Evolutionary conservation across 2,113 vertebrate genomes (phyloP), one percentile per base, ranked within the genome.

Genomic region (Pelusios castaneus): DNA sequence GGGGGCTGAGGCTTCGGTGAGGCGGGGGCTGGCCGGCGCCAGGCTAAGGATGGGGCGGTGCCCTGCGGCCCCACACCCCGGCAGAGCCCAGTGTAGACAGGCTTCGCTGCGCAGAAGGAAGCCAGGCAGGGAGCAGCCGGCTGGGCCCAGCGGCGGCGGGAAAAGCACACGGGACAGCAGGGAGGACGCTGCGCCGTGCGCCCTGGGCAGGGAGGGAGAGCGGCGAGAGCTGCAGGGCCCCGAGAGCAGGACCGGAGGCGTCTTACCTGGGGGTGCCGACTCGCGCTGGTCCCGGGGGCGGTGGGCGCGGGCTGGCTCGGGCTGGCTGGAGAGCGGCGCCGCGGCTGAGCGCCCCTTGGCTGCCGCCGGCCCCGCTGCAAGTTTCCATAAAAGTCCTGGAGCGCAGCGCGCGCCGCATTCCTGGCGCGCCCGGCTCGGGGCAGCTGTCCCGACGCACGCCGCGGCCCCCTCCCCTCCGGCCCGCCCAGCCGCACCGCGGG

Each of bases 381-480:
- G 97, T 98, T 99, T 98, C 99, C 99, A 99, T 99, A 99, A 99
- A 99, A 99, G 99, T 99, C 98, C 97, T 97, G 98, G 97, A 98
- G 98, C 98, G 98, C 98, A 97, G 98, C 97, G 97, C 94, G 97
- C 97, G 97, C 97, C 95, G 97, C 99, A 99, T 99, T 98, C 99
- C 98, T 96, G 92, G 95, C 98, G 97, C 97, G 98, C 98, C 98
- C 98, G 94, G 97, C 88, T 92, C 97, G 96, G 97, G 96, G 98
- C 99, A 99, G 99, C 99, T 99, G 99, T 98, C 97, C 97, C 97
- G 84, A n/a, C n/a, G n/a, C n/a, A n/a, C n/a, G n/a, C n/a, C n/a
- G n/a, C 77, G 41, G 55, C 80, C 60, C 24, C 54, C 70, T 3
- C 76, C 56, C 29, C 25, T 60, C 47, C 6, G 47, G 47, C 47